phyloP scores from a whole-genome alignment of 2,888 invertebrate genomes.

The Alviniconcha strummeri region DNA sequence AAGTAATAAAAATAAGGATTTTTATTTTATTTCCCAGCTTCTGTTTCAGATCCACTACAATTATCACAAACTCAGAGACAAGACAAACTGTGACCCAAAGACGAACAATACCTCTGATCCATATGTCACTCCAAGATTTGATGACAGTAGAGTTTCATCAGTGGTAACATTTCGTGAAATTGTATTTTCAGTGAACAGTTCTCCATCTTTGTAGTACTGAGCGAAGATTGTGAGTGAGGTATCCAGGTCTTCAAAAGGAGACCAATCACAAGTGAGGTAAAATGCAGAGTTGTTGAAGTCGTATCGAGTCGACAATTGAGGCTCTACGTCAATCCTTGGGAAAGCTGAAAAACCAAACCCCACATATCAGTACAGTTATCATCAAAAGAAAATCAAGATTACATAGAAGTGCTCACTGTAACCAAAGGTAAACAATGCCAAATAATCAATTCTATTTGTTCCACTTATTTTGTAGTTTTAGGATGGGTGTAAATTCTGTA shows the following conservation, averaged over 20 bases:
- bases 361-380: too few relatives aligned
- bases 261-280: constrained; percentile 48
- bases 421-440: too few relatives aligned
- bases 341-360: constrained; percentile 35
- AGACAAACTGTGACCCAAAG: too few relatives aligned
- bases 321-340: constrained; percentile 40
- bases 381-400: too few relatives aligned
- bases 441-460: too few relatives aligned
- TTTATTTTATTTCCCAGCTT: too few relatives aligned
- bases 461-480: too few relatives aligned
- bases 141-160: constrained; percentile 30
- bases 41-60: too few relatives aligned
- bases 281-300: constrained; percentile 40
- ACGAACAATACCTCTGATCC: constrained; percentile 28
- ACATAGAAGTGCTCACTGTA: too few relatives aligned
- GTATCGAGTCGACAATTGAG: constrained; percentile 38
- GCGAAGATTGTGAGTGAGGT: constrained; percentile 37
- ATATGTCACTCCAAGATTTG: constrained; percentile 20
- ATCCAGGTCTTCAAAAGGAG: constrained; percentile 31
- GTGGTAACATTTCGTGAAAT: constrained; percentile 35
- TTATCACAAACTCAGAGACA: too few relatives aligned
- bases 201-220: constrained; percentile 40
- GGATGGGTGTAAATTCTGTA: too few relatives aligned
- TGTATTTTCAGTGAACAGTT: constrained; percentile 20
- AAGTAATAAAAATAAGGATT: too few relatives aligned